A percentile compares a stretch with the other conserved stretches of the same genome.
Evolutionary conservation across 2,113 vertebrate species (phyloP).

Genomic region (Peromyscus maniculatus): DNA sequence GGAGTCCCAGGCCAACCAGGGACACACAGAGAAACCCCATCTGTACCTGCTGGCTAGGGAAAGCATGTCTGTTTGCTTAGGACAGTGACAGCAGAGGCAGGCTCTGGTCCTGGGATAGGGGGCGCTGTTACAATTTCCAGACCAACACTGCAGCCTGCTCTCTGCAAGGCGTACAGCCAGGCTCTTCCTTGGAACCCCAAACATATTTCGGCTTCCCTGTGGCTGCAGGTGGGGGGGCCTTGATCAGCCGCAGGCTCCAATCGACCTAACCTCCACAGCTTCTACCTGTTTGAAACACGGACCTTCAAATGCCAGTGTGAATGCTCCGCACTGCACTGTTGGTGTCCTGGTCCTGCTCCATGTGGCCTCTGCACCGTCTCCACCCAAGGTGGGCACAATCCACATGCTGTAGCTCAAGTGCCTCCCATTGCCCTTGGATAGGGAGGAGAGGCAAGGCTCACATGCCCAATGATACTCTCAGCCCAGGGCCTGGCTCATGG

Average conservation of each 20-base stretch:
- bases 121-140: not conserved
- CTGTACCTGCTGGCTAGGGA: not conserved
- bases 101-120: not conserved
- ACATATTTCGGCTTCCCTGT: not conserved
- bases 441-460: not conserved
- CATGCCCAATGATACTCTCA: not conserved
- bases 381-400: not conserved
- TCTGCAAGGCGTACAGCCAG: not conserved
- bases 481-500: not conserved
- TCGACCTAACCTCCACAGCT: not conserved
- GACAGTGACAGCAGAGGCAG: not conserved
- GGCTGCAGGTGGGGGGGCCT: not conserved
- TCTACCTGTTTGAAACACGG: not conserved
- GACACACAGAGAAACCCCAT: not conserved
- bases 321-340: no score
- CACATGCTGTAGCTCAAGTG: not conserved
- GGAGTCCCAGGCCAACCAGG: not conserved
- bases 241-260: not conserved
- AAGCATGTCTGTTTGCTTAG: not conserved
- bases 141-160: not conserved
- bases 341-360: not conserved
- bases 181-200: not conserved
- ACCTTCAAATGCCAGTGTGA: not conserved
- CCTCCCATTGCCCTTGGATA: not conserved
- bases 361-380: not conserved